phyloP scores from a whole-genome alignment of 2,888 invertebrate genomes.

The Drosophila demipolita region DNA sequence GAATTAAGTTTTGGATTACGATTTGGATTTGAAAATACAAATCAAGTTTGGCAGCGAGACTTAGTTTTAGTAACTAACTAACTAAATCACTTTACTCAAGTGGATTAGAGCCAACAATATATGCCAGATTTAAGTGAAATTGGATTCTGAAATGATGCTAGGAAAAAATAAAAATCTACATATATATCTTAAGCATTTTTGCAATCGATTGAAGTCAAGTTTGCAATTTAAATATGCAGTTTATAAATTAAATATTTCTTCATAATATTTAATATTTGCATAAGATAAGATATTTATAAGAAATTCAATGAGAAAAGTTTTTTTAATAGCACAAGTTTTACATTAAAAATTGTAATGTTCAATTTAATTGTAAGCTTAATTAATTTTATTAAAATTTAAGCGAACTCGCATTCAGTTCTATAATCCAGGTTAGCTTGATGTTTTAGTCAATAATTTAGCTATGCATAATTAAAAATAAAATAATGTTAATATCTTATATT shows the following conservation, averaged over 20 bases:
- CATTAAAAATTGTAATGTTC: neutral
- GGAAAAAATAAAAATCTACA: neutral
- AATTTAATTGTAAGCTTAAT: neutral
- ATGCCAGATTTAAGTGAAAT: neutral
- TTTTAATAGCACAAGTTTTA: neutral
- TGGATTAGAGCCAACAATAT: neutral
- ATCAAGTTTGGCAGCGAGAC: neutral
- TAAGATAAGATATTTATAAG: neutral
- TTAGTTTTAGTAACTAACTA: neutral
- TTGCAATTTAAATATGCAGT: constrained; percentile 8
- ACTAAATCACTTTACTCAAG: neutral
- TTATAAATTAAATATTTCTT: neutral
- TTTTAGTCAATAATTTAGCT: neutral
- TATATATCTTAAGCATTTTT: neutral
- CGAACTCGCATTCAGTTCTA: neutral
- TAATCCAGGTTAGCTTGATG: neutral
- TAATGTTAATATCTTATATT: neutral
- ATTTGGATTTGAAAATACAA: constrained; percentile 1
- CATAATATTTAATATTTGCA: neutral
- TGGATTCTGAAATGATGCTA: neutral
- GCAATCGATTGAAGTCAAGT: constrained; percentile 17
- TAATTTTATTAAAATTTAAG: neutral
- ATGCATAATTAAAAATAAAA: neutral
- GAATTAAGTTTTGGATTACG: constrained; percentile 25
- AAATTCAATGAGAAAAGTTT: neutral